Percentiles rank a stretch among this genome's conserved stretches.
phyloP scores from a whole-genome alignment of 2,797 vertebrate species.

The Xenentodon cancila region DNA sequence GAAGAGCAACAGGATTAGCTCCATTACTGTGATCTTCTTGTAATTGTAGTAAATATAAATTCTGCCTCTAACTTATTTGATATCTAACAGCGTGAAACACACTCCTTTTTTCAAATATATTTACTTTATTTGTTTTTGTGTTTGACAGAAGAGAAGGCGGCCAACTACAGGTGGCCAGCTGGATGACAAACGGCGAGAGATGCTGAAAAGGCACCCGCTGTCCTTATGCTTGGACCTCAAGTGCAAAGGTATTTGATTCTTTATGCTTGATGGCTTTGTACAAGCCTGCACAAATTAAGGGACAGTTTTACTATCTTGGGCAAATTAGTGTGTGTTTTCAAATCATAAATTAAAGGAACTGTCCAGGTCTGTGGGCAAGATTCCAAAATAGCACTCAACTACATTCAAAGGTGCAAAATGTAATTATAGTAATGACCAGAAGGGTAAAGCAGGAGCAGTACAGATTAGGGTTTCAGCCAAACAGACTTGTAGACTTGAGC shows the following conservation, averaged over 20 bases:
- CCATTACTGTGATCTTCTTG: background rate
- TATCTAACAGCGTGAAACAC: conserved; percentile 6
- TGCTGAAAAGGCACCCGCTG: conserved; percentile 94
- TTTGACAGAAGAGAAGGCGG: conserved; percentile 90
- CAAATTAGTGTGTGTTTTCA: background rate
- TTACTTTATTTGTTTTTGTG: conserved; percentile 4
- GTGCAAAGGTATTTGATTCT: conserved; percentile 88
- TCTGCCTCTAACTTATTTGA: conserved; percentile 11
- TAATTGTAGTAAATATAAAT: background rate
- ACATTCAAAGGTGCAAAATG: background rate
- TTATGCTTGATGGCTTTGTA: background rate
- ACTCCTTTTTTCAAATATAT: background rate
- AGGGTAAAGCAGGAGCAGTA: background rate
- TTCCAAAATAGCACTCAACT: background rate
- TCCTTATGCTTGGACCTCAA: conserved; percentile 90
- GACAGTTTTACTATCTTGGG: background rate
- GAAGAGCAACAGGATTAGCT: background rate
- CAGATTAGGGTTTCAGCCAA: background rate
- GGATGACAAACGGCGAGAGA: conserved; percentile 96
- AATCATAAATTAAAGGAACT: background rate
- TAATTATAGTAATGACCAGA: background rate
- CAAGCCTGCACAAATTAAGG: background rate
- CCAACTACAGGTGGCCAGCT: conserved; percentile 93
- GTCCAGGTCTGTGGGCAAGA: too few species aligned
- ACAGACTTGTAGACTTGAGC: background rate